Percentiles rank a stretch among this genome's conserved stretches.
Evolutionary conservation across 92 coral and sea anemone genomes (phyloP).

Genomic region (Porites rus): DNA sequence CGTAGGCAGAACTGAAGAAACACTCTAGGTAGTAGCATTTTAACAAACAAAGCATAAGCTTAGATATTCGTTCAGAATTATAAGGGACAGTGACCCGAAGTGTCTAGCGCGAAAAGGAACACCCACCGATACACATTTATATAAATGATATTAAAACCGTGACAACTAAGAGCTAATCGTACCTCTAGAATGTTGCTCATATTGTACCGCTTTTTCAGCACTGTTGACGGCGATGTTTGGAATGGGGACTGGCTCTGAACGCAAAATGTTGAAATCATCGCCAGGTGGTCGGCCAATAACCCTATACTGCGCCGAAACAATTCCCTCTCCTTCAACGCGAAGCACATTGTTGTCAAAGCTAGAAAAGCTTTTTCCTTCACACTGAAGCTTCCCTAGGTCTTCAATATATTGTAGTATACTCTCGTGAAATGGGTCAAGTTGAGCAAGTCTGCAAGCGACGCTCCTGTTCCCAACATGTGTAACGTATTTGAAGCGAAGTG

Average conservation of each 20-base stretch:
- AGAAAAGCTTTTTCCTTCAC: constrained; percentile 30
- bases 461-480: constrained; percentile 8
- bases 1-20: too few relatives aligned
- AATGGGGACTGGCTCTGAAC: constrained; percentile 8
- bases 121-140: too few relatives aligned
- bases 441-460: constrained; percentile 23
- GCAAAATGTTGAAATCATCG: constrained; percentile 13
- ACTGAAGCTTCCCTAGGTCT: constrained; percentile 28
- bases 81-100: too few relatives aligned
- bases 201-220: not conserved
- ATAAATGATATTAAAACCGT: not conserved
- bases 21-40: too few relatives aligned
- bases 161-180: not conserved
- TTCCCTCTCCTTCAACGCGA: constrained; percentile 26
- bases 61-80: too few relatives aligned
- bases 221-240: not conserved
- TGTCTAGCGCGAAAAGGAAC: too few relatives aligned
- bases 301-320: constrained; percentile 38
- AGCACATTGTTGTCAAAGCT: constrained; percentile 18
- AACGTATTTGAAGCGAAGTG: constrained; percentile 12
- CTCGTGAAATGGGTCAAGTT: constrained; percentile 31
- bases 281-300: constrained; percentile 4
- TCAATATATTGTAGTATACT: constrained; percentile 7
- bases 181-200: not conserved
- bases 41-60: too few relatives aligned